Evolutionary conservation across 2,113 vertebrate species (phyloP).

Genomic region (Tichodroma muraria): DNA sequence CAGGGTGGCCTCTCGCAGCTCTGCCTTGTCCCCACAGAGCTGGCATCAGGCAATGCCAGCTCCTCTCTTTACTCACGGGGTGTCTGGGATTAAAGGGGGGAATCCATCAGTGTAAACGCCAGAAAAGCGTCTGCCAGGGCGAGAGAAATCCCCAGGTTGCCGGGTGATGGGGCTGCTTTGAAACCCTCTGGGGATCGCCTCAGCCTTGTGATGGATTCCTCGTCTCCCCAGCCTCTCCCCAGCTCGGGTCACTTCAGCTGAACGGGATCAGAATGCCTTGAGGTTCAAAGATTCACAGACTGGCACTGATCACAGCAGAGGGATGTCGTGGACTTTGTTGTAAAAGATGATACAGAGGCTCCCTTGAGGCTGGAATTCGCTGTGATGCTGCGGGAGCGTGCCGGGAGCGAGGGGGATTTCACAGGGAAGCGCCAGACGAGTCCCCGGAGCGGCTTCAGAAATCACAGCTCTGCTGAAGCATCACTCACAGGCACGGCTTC

Average conservation of each 20-base stretch:
- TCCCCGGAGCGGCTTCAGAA: not conserved
- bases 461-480: not conserved
- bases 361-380: not conserved
- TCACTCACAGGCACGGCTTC: not conserved
- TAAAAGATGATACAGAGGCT: not conserved
- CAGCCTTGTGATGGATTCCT: not conserved
- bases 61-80: not conserved
- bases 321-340: not conserved
- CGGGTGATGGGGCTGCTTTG: not conserved
- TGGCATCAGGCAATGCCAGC: not conserved
- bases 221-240: accelerated
- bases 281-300: not conserved
- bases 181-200: not conserved
- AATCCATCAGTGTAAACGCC: not conserved
- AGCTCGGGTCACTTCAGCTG: not conserved
- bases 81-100: not conserved
- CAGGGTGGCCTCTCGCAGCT: not conserved
- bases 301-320: not conserved
- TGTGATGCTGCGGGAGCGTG: not conserved
- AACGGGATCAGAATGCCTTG: not conserved
- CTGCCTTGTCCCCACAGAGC: not conserved
- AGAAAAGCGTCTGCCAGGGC: not conserved
- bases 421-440: not conserved
- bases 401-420: not conserved
- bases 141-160: not conserved